Percentiles rank a stretch among this genome's conserved stretches.
Conservation (phyloP, 2,888 invertebrate species). For the Erpobdella octoculata region DNA sequence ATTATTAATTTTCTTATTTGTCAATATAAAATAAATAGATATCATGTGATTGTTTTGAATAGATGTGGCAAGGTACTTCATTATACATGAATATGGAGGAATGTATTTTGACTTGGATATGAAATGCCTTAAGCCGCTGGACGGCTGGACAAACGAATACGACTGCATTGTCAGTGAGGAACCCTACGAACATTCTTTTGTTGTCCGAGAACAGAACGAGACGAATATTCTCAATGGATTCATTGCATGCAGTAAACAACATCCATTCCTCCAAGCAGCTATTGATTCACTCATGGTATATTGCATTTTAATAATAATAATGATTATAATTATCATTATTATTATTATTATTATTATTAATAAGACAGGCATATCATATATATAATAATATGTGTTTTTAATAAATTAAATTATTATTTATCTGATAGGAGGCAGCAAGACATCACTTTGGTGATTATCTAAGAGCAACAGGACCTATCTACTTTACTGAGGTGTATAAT, state of each 20-base stretch:
- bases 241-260: constrained; percentile 33
- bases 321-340: no score
- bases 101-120: constrained; percentile 38
- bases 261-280: constrained; percentile 34
- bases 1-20: background rate
- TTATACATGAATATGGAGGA: constrained; percentile 37
- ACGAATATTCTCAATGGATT: constrained; percentile 35
- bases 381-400: no score
- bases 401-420: no score
- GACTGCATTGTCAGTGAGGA: constrained; percentile 37
- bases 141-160: constrained; percentile 32
- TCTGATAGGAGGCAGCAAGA: constrained; percentile 25
- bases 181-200: constrained; percentile 34
- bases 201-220: constrained; percentile 30
- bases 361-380: no score
- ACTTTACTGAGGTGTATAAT: constrained; percentile 30
- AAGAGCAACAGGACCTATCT: constrained; percentile 35
- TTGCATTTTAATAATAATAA: no score
- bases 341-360: background rate
- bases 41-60: background rate
- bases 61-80: constrained; percentile 37
- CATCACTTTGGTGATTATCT: constrained; percentile 34
- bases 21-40: background rate
- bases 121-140: constrained; percentile 33
- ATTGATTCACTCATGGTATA: constrained; percentile 31